Evolutionary conservation across 1,140 invertebrate species (phyloP).

Genomic region (Dufourea novaeangliae): DNA sequence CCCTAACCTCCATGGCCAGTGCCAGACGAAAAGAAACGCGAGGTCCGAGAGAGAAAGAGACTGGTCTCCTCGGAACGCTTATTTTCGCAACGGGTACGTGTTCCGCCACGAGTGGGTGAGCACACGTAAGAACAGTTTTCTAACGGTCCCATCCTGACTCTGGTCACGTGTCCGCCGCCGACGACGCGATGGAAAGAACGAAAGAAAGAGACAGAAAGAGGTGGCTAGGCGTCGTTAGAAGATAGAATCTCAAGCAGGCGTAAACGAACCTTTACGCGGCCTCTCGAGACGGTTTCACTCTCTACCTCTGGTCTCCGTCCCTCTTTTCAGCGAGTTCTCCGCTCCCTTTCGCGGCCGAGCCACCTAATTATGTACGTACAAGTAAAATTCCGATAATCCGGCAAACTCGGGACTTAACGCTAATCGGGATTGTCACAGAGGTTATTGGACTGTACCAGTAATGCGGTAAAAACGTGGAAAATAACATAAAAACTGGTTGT

Average conservation of each 20-base stretch:
- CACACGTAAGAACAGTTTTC: constrained; percentile 54
- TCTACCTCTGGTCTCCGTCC: background rate
- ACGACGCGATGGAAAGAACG: too few relatives aligned
- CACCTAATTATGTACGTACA: constrained; percentile 57
- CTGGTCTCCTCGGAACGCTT: constrained; percentile 43
- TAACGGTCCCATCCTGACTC: constrained; percentile 71
- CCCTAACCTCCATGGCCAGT: background rate
- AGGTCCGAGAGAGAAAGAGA: background rate
- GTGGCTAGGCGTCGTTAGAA: constrained; percentile 59
- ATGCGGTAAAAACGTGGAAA: too few relatives aligned
- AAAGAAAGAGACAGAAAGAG: constrained; percentile 1
- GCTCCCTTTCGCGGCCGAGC: background rate
- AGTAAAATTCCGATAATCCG: too few relatives aligned
- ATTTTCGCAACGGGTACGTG: constrained; percentile 64
- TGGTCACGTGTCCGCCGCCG: constrained; percentile 72
- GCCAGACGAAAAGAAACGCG: constrained; percentile 3
- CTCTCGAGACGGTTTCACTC: background rate
- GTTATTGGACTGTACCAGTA: too few relatives aligned
- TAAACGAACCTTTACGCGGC: constrained; percentile 63
- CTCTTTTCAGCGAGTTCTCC: background rate
- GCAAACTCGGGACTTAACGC: too few relatives aligned
- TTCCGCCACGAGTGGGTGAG: constrained; percentile 59
- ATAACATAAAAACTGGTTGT: too few relatives aligned
- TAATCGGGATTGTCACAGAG: too few relatives aligned
- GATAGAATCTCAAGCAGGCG: constrained; percentile 72